phyloP scores from a whole-genome alignment of 2,888 invertebrate species.

The Agriotes lineatus region DNA sequence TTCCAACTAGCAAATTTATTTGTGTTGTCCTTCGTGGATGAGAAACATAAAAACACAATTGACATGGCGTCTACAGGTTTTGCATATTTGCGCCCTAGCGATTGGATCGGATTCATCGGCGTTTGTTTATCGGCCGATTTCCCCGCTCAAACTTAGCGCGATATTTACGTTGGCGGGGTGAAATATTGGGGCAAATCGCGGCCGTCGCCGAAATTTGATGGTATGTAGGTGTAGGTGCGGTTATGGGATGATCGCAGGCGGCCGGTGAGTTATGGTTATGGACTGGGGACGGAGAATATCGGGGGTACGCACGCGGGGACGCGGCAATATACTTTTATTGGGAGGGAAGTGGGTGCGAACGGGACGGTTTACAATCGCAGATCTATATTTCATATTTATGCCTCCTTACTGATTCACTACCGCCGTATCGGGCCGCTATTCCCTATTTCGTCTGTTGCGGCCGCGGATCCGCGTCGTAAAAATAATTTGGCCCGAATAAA shows the following conservation, averaged over 20 bases:
- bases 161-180: constrained; percentile 28
- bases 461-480: constrained; percentile 41
- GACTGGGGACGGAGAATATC: constrained; percentile 54
- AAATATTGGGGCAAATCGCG: constrained; percentile 38
- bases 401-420: constrained; percentile 61
- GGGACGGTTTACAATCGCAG: constrained; percentile 57
- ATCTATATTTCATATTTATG: constrained; percentile 64
- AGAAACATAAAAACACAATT: constrained; percentile 66
- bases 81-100: constrained; percentile 61
- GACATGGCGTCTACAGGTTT: constrained; percentile 65
- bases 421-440: constrained; percentile 60
- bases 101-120: constrained; percentile 51
- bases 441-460: constrained; percentile 55
- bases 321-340: constrained; percentile 51
- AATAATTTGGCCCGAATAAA: constrained; percentile 45
- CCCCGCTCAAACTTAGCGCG: constrained; percentile 21
- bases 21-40: constrained; percentile 59
- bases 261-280: constrained; percentile 60
- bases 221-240: constrained; percentile 57
- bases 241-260: constrained; percentile 54
- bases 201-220: constrained; percentile 57
- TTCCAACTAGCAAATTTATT: constrained; percentile 60
- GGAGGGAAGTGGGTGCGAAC: constrained; percentile 51
- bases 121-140: constrained; percentile 33
- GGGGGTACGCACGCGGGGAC: constrained; percentile 45